Percentiles rank a stretch among this genome's conserved stretches.
phyloP scores from a whole-genome alignment of 2,888 invertebrate species.

The Eurytoma adleriae region DNA sequence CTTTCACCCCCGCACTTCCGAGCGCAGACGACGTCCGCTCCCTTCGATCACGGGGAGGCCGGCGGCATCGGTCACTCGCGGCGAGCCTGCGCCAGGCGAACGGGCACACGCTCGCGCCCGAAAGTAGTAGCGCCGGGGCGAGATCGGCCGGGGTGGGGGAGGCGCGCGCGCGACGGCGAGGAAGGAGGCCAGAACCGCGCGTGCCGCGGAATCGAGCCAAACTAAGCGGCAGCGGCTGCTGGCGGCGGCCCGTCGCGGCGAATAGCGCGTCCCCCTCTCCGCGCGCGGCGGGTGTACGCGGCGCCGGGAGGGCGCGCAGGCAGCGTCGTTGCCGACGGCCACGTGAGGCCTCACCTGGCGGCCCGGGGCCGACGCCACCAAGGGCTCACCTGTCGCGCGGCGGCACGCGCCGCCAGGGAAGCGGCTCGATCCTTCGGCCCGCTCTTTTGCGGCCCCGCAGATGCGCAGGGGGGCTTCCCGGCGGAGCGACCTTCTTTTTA shows the following conservation, averaged over 20 bases:
- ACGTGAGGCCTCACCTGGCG: neutral
- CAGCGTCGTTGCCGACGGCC: neutral
- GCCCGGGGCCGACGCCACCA: neutral
- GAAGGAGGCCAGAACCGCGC: slow-evolving; percentile 53
- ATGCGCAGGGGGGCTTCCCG: too few species aligned
- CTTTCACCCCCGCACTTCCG: neutral
- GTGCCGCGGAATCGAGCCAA: slow-evolving; percentile 60
- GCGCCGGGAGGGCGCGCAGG: neutral
- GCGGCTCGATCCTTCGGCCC: too few species aligned
- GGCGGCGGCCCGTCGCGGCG: slow-evolving; percentile 53
- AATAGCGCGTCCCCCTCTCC: slow-evolving; percentile 45
- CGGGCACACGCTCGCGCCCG: neutral
- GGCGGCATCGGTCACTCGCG: neutral
- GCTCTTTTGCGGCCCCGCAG: too few species aligned
- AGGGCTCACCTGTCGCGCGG: slow-evolving; percentile 28
- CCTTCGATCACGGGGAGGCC: too few species aligned
- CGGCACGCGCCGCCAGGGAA: too few species aligned
- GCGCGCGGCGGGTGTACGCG: neutral
- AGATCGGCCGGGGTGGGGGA: neutral
- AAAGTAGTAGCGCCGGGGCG: neutral
- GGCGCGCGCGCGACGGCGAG: neutral
- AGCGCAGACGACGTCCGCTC: neutral
- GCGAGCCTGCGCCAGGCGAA: neutral
- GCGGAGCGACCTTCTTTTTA: too few species aligned
- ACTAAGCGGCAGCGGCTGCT: slow-evolving; percentile 58